A percentile compares a stretch with the other conserved stretches of the same genome.
Conservation (phyloP, 2,113 vertebrate genomes). For the Paramisgurnus dabryanus region DNA sequence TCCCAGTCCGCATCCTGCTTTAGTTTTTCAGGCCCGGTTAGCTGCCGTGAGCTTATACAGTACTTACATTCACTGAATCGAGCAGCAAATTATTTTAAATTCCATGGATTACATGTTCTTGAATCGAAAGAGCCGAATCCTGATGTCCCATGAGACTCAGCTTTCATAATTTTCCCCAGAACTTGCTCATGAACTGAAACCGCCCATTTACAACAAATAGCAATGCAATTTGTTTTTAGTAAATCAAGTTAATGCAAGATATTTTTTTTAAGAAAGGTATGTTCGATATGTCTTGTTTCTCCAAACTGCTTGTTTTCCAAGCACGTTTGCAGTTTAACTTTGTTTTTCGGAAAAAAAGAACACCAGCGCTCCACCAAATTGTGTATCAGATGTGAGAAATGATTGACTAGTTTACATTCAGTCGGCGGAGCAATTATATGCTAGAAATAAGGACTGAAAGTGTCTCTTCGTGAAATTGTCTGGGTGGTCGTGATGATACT, state of each 20-base stretch:
- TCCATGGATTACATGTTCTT: slow-evolving; percentile 61
- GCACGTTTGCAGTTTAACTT: not conserved
- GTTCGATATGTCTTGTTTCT: not conserved
- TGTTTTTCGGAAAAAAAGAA: slow-evolving; percentile 10
- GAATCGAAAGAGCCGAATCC: slow-evolving; percentile 51
- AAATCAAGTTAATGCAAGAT: not conserved
- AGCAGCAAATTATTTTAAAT: slow-evolving; percentile 67
- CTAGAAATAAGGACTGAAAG: slow-evolving; percentile 25
- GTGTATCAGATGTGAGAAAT: slow-evolving; percentile 16
- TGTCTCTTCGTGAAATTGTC: slow-evolving; percentile 21
- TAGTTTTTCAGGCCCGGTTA: slow-evolving; percentile 67
- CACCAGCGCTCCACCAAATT: not conserved
- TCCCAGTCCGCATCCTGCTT: slow-evolving; percentile 39
- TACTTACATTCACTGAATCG: slow-evolving; percentile 64
- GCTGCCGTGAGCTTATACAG: slow-evolving; percentile 60
- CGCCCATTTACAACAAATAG: not conserved
- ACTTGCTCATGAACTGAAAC: slow-evolving; percentile 21
- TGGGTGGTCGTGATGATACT: slow-evolving; percentile 49
- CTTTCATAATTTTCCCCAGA: slow-evolving; percentile 13
- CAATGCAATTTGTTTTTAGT: not conserved
- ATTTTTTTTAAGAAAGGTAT: not conserved
- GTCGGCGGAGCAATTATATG: slow-evolving; percentile 28
- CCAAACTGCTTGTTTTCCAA: not conserved
- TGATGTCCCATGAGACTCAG: slow-evolving; percentile 17
- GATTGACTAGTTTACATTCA: slow-evolving; percentile 21